Percentiles rank a stretch among this genome's conserved stretches.
Conservation (phyloP, 2,113 vertebrate species). For the Desmodus rotundus region DNA sequence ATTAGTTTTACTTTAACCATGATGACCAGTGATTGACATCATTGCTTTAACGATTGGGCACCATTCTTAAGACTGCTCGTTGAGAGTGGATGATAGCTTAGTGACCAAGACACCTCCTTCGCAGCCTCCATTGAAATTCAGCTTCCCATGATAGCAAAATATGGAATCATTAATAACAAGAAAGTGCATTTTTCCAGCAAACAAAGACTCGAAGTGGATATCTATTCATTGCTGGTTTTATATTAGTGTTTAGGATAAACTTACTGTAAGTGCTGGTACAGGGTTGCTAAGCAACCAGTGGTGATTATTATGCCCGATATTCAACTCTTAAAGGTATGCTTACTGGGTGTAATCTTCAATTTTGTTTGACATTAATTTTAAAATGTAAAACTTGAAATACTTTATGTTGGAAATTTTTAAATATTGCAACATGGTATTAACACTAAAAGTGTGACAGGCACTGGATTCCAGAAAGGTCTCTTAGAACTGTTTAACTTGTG, state of each 20-base stretch:
- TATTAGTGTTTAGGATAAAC: slow-evolving; percentile 61
- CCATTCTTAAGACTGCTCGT: neutral
- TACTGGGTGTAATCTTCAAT: slow-evolving; percentile 68
- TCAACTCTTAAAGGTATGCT: slow-evolving; percentile 69
- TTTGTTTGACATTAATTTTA: slow-evolving; percentile 72
- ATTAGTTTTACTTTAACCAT: rapidly evolving
- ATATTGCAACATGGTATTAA: slow-evolving; percentile 60
- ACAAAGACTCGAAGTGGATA: neutral
- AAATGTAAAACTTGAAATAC: slow-evolving; percentile 70
- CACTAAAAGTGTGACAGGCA: slow-evolving; percentile 45
- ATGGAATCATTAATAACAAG: neutral
- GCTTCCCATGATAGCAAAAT: neutral
- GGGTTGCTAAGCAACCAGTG: slow-evolving; percentile 80
- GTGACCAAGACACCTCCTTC: neutral
- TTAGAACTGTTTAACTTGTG: slow-evolving; percentile 73
- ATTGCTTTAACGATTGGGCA: neutral
- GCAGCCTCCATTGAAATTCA: neutral
- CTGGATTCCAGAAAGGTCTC: slow-evolving; percentile 57
- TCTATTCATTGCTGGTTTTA: slow-evolving; percentile 37
- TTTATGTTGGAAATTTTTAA: slow-evolving; percentile 74
- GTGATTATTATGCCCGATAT: slow-evolving; percentile 61
- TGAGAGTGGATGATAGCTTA: neutral
- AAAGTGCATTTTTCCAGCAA: neutral
- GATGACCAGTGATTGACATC: neutral
- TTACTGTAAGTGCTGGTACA: slow-evolving; percentile 40